phyloP scores from a whole-genome alignment of 2,797 vertebrate species.

The Manis crassicaudata region DNA sequence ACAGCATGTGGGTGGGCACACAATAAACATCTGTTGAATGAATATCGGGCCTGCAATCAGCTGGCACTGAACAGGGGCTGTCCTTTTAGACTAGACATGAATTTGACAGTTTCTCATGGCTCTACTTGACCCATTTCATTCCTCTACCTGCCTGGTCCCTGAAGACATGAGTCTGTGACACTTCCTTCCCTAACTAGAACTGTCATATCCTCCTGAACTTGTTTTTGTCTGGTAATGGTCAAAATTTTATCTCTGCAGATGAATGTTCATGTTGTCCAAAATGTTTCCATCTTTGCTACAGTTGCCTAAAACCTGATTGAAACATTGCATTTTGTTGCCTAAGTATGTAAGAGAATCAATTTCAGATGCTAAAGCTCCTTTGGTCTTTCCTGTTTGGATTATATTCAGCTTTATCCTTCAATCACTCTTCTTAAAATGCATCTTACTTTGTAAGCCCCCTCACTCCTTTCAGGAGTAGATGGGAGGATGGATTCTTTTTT shows the following conservation, averaged over 20 bases:
- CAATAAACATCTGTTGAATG: background rate
- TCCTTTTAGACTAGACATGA: background rate
- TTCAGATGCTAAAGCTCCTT: slow-evolving; percentile 5
- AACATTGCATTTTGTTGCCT: background rate
- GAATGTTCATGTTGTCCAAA: background rate
- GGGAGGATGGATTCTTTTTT: background rate
- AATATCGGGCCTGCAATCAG: background rate
- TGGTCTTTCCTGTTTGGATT: slow-evolving; percentile 19
- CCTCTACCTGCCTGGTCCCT: background rate
- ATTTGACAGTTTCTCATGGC: background rate
- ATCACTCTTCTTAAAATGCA: slow-evolving; percentile 41
- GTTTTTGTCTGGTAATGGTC: background rate
- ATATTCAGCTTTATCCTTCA: slow-evolving; percentile 44
- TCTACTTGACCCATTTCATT: background rate
- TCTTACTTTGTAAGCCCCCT: background rate
- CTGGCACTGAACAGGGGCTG: background rate
- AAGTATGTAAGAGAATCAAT: background rate
- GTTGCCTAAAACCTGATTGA: background rate
- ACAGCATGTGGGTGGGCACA: background rate
- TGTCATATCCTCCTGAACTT: background rate
- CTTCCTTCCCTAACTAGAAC: background rate
- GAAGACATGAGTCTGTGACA: background rate
- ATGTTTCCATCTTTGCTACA: background rate
- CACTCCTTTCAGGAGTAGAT: slow-evolving; percentile 19
- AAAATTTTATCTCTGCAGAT: slow-evolving; percentile 30